Evolutionary conservation across 2,888 invertebrate genomes (phyloP), one percentile per base, ranked within the genome.

Genomic region (Steromphala cineraria): DNA sequence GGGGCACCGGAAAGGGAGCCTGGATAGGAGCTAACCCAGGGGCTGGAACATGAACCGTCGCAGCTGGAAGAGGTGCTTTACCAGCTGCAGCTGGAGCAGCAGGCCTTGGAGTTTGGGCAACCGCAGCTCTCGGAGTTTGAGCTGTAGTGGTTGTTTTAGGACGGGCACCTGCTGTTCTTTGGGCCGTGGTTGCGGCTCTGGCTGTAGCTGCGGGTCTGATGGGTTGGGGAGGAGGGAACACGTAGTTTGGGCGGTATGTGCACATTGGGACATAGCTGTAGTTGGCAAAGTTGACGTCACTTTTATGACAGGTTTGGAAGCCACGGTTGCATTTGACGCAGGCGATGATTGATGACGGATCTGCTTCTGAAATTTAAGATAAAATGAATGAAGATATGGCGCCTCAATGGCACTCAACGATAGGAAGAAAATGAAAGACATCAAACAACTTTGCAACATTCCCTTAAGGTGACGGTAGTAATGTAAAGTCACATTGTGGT

Each of bases 281-380:
- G 78, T 82, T 82, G 21, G 53, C 46, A 74, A 82, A 82, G 40
- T 53, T 75, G 52, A 62, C 77, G 19, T 82, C 52, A 31, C 62
- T 75, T 19, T 75, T 80, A 17, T 31, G 52, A 67, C 80, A 82
- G 19, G 15, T 53, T 0, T 36, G 24, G 40, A 80, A 62, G 5
- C 82, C 82, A 4, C n/a, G 5, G 8, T 67, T 77, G 53, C 82
- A 82, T 24, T 40, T 55, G 0, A 21, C 28, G 78, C 80, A 80
- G 21, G 28, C 24, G 15, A 82, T 78, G 36, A 31, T 31, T 24
- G n/a, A 19, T 21, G 67, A 53, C 17, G 53, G 56, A 4, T 71
- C 55, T 8, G 21, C 36, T 21, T 56, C 78, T 62, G 79, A 17
- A 56, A 74, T 52, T 10, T 21, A 17, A 46, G 46, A 46, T 5